Evolutionary conservation across 2,888 invertebrate genomes (phyloP).

Genomic region (Drosophila nr. perissopoda): DNA sequence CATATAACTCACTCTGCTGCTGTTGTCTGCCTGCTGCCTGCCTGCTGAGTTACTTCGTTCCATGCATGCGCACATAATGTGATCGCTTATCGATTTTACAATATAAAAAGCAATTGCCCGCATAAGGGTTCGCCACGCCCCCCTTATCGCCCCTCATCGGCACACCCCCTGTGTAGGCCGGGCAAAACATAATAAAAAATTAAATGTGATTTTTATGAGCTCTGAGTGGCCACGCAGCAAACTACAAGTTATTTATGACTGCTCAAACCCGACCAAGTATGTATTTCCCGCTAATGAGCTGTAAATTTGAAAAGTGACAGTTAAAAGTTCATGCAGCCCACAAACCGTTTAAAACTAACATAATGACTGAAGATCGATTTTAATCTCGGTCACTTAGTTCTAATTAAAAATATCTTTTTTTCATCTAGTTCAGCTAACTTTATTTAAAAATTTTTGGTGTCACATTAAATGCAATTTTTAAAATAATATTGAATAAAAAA

Average conservation of each 20-base stretch:
- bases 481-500: not conserved
- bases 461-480: too few species aligned
- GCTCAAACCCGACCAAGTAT: not conserved
- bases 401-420: not conserved
- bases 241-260: conserved; percentile 68
- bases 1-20: conserved; percentile 71
- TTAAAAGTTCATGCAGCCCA: conserved; percentile 19
- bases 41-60: conserved; percentile 67
- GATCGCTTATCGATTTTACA: conserved; percentile 82
- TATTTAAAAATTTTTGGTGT: not conserved
- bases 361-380: not conserved
- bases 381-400: too few species aligned
- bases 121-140: conserved; percentile 47
- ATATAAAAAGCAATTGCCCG: conserved; percentile 81
- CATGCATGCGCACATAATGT: conserved; percentile 69
- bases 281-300: conserved; percentile 49
- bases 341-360: not conserved
- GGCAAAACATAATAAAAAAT: conserved; percentile 40
- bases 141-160: not conserved
- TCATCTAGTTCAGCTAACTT: not conserved
- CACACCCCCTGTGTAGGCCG: not conserved
- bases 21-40: conserved; percentile 9
- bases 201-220: conserved; percentile 79
- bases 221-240: conserved; percentile 48
- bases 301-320: conserved; percentile 49